Base-by-base conservation (phyloP, 2,888 invertebrate species). In the Caenorhabditis virilis region DNA sequence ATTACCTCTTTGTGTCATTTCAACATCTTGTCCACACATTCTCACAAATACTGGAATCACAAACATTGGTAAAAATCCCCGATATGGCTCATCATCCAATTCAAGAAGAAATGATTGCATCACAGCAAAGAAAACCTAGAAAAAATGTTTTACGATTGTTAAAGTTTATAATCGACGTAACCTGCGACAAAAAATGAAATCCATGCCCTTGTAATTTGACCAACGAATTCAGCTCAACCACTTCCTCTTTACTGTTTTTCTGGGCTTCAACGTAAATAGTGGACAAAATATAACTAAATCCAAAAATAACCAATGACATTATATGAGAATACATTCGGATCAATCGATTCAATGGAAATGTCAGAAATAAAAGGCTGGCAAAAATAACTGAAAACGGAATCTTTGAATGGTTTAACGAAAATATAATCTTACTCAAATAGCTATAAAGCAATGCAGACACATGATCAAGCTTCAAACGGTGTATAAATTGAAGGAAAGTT, bases 291-390 rank as follows among this genome's bases (percentile, higher is more conserved):
- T 86, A 85, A 9, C 85, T 84, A 18, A 82, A 79, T 1, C 83
- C 82, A 36, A 87, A 80, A 2, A 87, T 78, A 26, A 83, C 78
- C 9, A 84, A 80, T 66, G 85, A 84, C 36, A 86, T 77, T 27
- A 85, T 78, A 78, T 87, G 86, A 79, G 86, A 84, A 80, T 87
- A 87, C 46, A 87, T 80, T 16, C 82, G 82, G 26, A 86, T 84
- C 30, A 87, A 82, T 57, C 84, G 83, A 53, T 82, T 81, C 26
- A 87, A 72, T 1, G 87, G 87, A 23, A 87, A 80, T 2, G 86
- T 78, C 26, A 86, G 82, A 52, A 87, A 78, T 36, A 86, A 78
- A 11, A 85, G 69, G 18, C 85, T 86, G 65, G 87, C 79, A 50
- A 86, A 68, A 27, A 87, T 78, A 18, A 85, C 87, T 87, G 84